Evolutionary conservation across 2,888 invertebrate genomes (phyloP), one percentile per base, ranked within the genome.

Genomic region (Baronia brevicornis): DNA sequence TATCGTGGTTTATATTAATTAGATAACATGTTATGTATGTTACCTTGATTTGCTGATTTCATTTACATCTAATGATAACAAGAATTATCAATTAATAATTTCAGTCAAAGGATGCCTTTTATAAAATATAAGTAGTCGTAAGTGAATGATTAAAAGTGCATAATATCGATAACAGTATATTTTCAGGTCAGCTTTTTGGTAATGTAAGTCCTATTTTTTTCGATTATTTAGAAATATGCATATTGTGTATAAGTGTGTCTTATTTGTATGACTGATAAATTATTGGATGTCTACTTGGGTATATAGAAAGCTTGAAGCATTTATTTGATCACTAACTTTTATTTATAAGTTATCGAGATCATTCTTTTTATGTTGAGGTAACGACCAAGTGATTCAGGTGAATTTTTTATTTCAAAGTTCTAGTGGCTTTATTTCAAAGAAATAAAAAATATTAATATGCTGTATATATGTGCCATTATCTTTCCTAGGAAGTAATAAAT

Each of bases 21-120:
- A 77, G 75, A 61, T 51, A 53, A 66, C 50, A 47, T 63, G 65
- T 61, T 44, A 53, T 60, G 55, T 56, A 56, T 59, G 57, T 62
- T 57, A 61, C 55, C 59, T 63, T 77, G 50, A 67, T 71, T 78
- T 73, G 78, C 78, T 59, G 55, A 60, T 61, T 67, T 65, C 21
- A 40, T 39, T 40, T 34, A 31, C 49, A 52, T n/a, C n/a, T n/a
- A 58, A 63, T 61, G 48, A 53, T 64, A 64, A 61, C 48, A 53
- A 65, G 60, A 61, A 18, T 22, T 25, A 28, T 23, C 13, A 28
- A 62, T 61, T 58, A 61, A 67, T 69, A 63, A 58, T 72, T 72
- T 73, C 46, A 55, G 55, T 55, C 68, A 73, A 78, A 64, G 56
- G 79, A 73, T 80, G 80, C 80, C 80, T 80, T 80, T 77, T 78